Evolutionary conservation across 2,888 invertebrate species (phyloP), one percentile per base, ranked within the genome.

Genomic region (Tribolium freemani): DNA sequence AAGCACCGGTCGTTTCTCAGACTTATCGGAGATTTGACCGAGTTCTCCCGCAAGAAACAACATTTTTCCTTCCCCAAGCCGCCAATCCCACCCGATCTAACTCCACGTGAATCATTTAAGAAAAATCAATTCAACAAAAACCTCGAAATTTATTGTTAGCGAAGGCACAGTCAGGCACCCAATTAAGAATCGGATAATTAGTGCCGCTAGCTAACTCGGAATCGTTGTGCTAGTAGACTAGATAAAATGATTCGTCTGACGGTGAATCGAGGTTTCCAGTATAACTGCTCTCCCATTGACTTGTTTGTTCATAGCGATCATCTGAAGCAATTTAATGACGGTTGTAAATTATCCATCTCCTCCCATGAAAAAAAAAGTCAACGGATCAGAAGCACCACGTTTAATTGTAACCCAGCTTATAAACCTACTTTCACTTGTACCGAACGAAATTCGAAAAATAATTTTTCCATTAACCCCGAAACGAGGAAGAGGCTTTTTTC

Each of bases 211-310:
- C 58, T 21, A 13, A 75, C 61, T 57, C 44, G 75, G 8, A 70
- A 72, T 60, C 68, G 60, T 48, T 66, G 75, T 75, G 68, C 69
- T 68, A 75, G 75, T 75, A 75, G 71, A 75, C 75, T 75, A 75
- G 73, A 73, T 75, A 70, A 70, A 74, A 58, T 74, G 67, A 44
- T 61, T 71, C 68, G 71, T 71, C 68, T 71, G 67, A 56, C 66
- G 30, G 45, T 45, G 72, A 74, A 73, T 74, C 69, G 69, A 72
- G 74, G 75, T 75, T 73, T 71, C 73, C 75, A 75, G 73, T 66
- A 54, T 75, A 74, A 71, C 75, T 64, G 75, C 73, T 75, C 69
- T 71, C 71, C 69, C 64, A 73, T 57, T 68, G 74, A 72, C 74
- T 73, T 73, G 73, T 73, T 69, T 70, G 69, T 73, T 73, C 73